Evolutionary conservation across 2,113 vertebrate genomes (phyloP), one percentile per base, ranked within the genome.

Genomic region (Dendrocopos noguchii): DNA sequence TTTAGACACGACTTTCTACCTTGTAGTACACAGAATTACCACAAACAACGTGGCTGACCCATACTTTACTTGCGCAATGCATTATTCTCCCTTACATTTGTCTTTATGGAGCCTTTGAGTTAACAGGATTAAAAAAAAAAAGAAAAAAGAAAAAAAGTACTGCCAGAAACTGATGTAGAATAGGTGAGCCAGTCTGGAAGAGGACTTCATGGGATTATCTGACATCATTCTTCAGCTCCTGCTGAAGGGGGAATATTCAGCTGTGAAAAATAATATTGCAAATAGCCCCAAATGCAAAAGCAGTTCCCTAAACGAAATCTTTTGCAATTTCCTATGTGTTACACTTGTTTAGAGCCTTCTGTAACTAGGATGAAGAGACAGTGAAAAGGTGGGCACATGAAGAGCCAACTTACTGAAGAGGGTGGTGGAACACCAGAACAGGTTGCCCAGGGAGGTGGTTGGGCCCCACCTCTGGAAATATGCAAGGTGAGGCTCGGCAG

Each of bases 1-100:
- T 65, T 91, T 60, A 80, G 52, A 47, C 7, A 7, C 31, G 39
- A 39, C 21, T 91, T 92, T 63, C 59, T 52, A 73, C 68, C 29
- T 16, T 3, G 11, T 42, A 67, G 25, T 52, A 64, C 33, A 56
- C 8, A 47, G 60, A 74, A 89, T 89, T 85, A 80, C 46, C 65
- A 83, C 5, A 77, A 64, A 47, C 0, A 0, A 34, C 0, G 3
- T 25, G 28, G 25, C 11, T 68, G 84, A 76, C 15, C 25, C 25
- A 33, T 22, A 80, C 79, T 76, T 76, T 33, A 57, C 36, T 65
- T 44, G 31, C 16, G 25, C 18, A 25, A 33, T 65, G 11, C 19
- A 24, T 76, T 33, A 90, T 65, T 12, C 17, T 31, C 9, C 28
- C 47, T 68, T 33, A 36, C 2, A 12, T 24, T 76, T 72, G 72